Conservation (phyloP, 2,113 vertebrate species). For the Anolis sagrei region DNA sequence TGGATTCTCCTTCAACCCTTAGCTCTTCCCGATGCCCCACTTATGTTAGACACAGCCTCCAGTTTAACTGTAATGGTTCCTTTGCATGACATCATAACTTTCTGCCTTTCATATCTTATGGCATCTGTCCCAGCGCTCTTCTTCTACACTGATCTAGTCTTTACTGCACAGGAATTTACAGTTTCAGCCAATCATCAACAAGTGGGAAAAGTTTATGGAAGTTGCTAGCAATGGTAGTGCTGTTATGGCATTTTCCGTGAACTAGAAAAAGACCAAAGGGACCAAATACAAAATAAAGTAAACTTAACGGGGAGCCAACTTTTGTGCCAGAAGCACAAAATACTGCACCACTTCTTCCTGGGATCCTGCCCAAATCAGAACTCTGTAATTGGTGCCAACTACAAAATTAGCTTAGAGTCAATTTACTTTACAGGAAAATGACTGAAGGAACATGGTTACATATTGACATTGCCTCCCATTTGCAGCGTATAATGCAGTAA, state of each 20-base stretch:
- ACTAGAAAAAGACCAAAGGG: background rate
- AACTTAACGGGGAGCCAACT: background rate
- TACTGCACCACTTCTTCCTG: background rate
- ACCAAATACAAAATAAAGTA: background rate
- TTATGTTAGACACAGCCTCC: background rate
- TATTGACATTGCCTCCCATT: constrained; percentile 31
- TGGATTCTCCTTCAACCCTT: background rate
- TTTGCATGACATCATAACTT: background rate
- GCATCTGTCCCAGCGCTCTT: background rate
- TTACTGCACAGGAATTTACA: background rate
- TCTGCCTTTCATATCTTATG: background rate
- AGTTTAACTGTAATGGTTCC: background rate
- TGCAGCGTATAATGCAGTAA: constrained; percentile 31
- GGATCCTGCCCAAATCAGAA: background rate
- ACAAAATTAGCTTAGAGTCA: constrained; percentile 29
- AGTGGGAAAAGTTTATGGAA: background rate
- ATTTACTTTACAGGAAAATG: constrained; percentile 24
- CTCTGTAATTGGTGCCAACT: constrained; percentile 2
- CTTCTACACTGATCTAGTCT: background rate
- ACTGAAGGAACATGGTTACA: constrained; percentile 16
- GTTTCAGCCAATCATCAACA: background rate
- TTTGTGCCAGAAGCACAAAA: background rate
- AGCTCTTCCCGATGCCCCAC: background rate
- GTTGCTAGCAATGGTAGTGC: background rate
- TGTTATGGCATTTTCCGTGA: background rate